Conservation (phyloP, 2,797 vertebrate genomes). For the Poeciliopsis turneri region DNA sequence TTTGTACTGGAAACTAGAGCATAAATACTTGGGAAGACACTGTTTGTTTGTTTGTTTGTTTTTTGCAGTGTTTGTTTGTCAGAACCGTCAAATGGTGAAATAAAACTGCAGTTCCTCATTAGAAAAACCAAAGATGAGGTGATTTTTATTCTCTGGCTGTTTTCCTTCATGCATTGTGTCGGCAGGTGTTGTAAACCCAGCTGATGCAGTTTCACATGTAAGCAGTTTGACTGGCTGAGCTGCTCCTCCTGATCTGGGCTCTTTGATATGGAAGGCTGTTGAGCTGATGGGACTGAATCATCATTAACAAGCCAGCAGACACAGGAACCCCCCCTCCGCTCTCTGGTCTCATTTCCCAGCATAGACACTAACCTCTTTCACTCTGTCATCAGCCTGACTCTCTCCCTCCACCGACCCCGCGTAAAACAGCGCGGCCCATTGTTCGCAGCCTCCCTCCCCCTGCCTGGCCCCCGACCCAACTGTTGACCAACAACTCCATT, state of each 20-base stretch:
- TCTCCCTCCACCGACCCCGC: slow-evolving; percentile 62
- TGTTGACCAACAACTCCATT: slow-evolving; percentile 79
- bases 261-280: slow-evolving; percentile 65
- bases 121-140: background rate
- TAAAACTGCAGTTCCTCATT: background rate
- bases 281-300: slow-evolving; percentile 78
- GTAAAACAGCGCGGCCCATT: slow-evolving; percentile 74
- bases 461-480: slow-evolving; percentile 83
- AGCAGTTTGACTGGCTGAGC: background rate
- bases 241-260: slow-evolving; percentile 42
- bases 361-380: slow-evolving; percentile 80
- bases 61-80: too few species aligned
- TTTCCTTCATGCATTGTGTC: background rate
- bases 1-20: too few species aligned
- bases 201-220: background rate
- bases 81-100: background rate
- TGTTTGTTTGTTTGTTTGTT: too few species aligned
- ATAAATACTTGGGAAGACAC: too few species aligned
- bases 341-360: slow-evolving; percentile 76
- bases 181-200: background rate
- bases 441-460: slow-evolving; percentile 73
- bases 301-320: slow-evolving; percentile 77
- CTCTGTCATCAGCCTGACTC: slow-evolving; percentile 73
- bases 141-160: background rate
- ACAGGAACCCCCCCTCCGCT: slow-evolving; percentile 54